phyloP scores from a whole-genome alignment of 2,113 vertebrate species.

The Zosterops lateralis region DNA sequence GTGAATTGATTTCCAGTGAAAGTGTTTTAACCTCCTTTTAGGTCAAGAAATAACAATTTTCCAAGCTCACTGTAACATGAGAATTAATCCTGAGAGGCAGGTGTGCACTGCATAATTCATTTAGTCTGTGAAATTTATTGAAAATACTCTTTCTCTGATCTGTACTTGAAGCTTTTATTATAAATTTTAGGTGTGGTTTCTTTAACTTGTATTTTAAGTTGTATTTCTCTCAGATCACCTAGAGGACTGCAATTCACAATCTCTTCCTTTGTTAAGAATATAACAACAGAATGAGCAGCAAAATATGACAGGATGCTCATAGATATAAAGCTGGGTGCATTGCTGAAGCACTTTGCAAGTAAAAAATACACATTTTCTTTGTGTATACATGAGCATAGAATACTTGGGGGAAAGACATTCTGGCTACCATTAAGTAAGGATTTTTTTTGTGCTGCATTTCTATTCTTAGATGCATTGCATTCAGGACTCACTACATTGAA shows the following conservation, averaged over 20 bases:
- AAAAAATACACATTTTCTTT: constrained; percentile 11
- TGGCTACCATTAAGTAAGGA: not conserved
- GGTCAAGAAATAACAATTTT: constrained; percentile 78
- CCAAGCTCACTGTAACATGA: constrained; percentile 59
- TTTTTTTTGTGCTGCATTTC: constrained; percentile 27
- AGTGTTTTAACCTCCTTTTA: constrained; percentile 73
- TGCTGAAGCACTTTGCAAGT: constrained; percentile 37
- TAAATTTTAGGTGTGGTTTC: constrained; percentile 19
- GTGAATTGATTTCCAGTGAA: constrained; percentile 66
- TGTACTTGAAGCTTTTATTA: constrained; percentile 2
- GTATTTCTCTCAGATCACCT: constrained; percentile 9
- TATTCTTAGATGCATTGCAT: not conserved
- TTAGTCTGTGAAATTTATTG: constrained; percentile 39
- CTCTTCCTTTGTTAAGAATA: constrained; percentile 38
- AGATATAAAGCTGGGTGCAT: constrained; percentile 13
- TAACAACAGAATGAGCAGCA: constrained; percentile 32
- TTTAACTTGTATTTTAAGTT: constrained; percentile 1
- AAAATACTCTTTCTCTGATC: constrained; percentile 31
- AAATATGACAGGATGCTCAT: constrained; percentile 20
- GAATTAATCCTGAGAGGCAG: constrained; percentile 70
- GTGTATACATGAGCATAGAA: not conserved
- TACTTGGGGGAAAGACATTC: constrained; percentile 26
- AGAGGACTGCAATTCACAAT: not conserved
- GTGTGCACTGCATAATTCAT: constrained; percentile 52
- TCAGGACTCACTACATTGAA: not conserved